Evolutionary conservation across 2,888 invertebrate species (phyloP).

Genomic region (Ormia ochracea): DNA sequence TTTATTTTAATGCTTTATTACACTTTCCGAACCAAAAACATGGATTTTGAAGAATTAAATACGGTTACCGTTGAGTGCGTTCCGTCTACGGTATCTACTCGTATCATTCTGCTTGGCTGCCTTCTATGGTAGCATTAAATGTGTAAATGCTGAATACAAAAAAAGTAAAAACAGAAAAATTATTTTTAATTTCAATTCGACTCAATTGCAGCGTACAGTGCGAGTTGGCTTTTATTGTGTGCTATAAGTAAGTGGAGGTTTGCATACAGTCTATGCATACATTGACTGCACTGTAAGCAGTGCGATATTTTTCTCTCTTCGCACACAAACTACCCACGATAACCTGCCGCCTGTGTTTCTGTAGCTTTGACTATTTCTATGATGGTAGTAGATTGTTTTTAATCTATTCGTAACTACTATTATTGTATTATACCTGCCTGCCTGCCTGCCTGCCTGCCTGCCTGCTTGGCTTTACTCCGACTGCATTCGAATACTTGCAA

Average conservation of each 20-base stretch:
- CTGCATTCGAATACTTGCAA: constrained; percentile 44
- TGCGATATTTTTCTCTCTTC: background rate
- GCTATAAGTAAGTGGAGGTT: constrained; percentile 17
- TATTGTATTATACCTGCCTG: no score
- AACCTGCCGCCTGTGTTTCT: constrained; percentile 38
- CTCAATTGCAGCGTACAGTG: constrained; percentile 28
- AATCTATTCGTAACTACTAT: no score
- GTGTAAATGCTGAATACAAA: no score
- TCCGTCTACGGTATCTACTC: constrained; percentile 47
- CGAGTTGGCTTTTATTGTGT: constrained; percentile 18
- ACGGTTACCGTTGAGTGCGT: constrained; percentile 51
- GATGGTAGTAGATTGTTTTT: constrained; percentile 30
- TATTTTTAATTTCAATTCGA: constrained; percentile 26
- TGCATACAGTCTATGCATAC: constrained; percentile 48
- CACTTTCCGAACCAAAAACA: constrained; percentile 34
- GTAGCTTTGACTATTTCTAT: constrained; percentile 16
- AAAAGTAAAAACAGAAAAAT: no score
- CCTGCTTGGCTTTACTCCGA: constrained; percentile 12
- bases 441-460: constrained; percentile 22
- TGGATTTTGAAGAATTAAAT: constrained; percentile 30
- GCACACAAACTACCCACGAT: constrained; percentile 40
- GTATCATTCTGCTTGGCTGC: constrained; percentile 57
- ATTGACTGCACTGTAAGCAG: background rate
- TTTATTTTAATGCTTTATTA: constrained; percentile 43
- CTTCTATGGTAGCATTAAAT: constrained; percentile 33